phyloP scores from a whole-genome alignment of 2,888 invertebrate species.

The Nomada fucata region DNA sequence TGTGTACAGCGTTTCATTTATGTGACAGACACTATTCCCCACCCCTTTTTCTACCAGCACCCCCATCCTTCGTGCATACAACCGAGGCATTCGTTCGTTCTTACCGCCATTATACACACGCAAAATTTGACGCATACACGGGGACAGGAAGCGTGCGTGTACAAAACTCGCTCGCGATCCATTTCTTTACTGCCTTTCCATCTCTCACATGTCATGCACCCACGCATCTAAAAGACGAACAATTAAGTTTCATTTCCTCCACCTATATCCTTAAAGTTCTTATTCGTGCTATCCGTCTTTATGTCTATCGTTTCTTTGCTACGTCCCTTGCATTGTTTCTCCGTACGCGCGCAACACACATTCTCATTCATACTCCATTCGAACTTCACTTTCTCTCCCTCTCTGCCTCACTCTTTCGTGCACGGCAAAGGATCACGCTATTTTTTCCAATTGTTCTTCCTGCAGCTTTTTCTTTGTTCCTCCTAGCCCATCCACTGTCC shows the following conservation, averaged over 20 bases:
- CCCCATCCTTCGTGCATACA: conserved; percentile 68
- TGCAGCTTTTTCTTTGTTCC: neutral
- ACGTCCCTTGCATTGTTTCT: neutral
- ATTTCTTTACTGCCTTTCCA: neutral
- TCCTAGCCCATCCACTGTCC: conserved; percentile 81
- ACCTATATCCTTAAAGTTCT: conserved; percentile 9
- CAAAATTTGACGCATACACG: conserved; percentile 14
- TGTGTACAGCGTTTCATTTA: conserved; percentile 42
- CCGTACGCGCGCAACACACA: neutral
- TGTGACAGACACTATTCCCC: conserved; percentile 75
- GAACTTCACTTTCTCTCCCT: neutral
- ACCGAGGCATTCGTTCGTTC: conserved; percentile 40
- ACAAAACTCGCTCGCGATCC: conserved; percentile 2
- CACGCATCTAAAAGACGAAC: conserved; percentile 28
- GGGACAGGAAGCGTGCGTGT: neutral
- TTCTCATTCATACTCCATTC: conserved; percentile 7
- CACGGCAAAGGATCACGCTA: conserved; percentile 13
- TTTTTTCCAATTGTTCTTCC: conserved; percentile 6
- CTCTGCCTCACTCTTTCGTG: neutral
- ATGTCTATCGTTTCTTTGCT: neutral
- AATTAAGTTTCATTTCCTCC: conserved; percentile 22
- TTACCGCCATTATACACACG: conserved; percentile 30
- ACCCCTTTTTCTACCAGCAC: conserved; percentile 70
- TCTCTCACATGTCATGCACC: neutral
- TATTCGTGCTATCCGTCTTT: neutral